A percentile compares a stretch with the other conserved stretches of the same genome.
phyloP scores from a whole-genome alignment of 2,113 vertebrate genomes.

The Prionailurus bengalensis region DNA sequence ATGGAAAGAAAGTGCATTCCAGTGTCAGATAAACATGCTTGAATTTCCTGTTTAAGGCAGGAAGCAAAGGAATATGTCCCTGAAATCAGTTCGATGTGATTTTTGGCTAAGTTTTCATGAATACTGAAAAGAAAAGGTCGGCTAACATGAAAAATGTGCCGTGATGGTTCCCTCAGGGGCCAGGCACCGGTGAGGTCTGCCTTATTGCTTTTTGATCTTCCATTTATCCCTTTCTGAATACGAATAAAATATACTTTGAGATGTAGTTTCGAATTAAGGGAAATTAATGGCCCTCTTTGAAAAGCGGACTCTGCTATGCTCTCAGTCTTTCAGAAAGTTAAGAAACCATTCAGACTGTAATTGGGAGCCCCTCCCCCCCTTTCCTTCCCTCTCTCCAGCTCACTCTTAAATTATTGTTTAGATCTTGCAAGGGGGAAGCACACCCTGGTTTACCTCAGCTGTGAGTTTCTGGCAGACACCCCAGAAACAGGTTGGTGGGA shows the following conservation, averaged over 20 bases:
- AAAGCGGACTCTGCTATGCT: conserved; percentile 34
- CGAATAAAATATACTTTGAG: conserved; percentile 63
- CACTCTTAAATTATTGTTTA: background rate
- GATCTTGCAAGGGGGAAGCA: background rate
- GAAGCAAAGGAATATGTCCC: background rate
- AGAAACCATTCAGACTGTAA: conserved; percentile 64
- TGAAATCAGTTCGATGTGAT: background rate
- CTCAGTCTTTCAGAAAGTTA: conserved; percentile 57
- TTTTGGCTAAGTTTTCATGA: conserved; percentile 74
- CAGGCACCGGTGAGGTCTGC: background rate
- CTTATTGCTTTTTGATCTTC: conserved; percentile 38
- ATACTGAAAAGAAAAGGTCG: conserved; percentile 49
- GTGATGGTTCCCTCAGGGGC: background rate
- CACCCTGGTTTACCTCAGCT: background rate
- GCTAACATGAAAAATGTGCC: background rate
- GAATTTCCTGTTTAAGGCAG: background rate
- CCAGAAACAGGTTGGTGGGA: background rate
- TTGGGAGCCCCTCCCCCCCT: background rate
- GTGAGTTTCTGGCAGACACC: background rate
- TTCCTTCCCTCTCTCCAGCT: background rate
- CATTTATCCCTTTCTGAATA: conserved; percentile 62
- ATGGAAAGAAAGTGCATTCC: background rate
- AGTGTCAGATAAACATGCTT: background rate
- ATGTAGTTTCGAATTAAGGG: conserved; percentile 65
- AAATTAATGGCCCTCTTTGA: conserved; percentile 64